Conservation (phyloP, 2,888 invertebrate genomes). For the Dorcus hopei region DNA sequence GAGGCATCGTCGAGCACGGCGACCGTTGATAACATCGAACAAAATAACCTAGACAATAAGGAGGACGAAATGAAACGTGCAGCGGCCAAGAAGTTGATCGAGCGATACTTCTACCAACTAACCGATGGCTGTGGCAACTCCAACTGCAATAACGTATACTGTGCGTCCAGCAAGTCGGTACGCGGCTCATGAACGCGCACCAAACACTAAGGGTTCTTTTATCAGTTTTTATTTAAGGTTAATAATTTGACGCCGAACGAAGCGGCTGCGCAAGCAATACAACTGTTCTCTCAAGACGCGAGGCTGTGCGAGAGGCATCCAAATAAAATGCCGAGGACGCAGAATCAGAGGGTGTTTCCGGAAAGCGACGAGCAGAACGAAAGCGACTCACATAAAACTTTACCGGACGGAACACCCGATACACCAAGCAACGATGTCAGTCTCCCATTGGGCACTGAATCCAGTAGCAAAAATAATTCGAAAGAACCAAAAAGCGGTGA, state of each 20-base stretch:
- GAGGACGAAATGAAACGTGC: slow-evolving; percentile 70
- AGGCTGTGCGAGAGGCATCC: slow-evolving; percentile 75
- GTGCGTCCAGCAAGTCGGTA: slow-evolving; percentile 88
- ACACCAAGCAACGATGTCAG: slow-evolving; percentile 37
- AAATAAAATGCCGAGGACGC: slow-evolving; percentile 69
- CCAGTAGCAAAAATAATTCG: slow-evolving; percentile 27
- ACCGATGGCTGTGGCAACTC: slow-evolving; percentile 89
- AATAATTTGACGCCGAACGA: slow-evolving; percentile 79
- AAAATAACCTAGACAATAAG: slow-evolving; percentile 38
- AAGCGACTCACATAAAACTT: slow-evolving; percentile 10
- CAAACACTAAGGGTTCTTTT: not conserved
- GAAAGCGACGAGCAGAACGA: not conserved
- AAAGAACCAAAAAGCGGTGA: slow-evolving; percentile 17
- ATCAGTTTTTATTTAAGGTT: slow-evolving; percentile 50
- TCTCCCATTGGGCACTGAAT: slow-evolving; percentile 31
- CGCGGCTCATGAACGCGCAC: slow-evolving; percentile 25
- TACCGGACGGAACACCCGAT: slow-evolving; percentile 14
- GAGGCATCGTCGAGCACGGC: slow-evolving; percentile 47
- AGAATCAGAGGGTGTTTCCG: slow-evolving; percentile 27
- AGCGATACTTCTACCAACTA: slow-evolving; percentile 89
- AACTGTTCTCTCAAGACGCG: slow-evolving; percentile 81
- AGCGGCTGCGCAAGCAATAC: slow-evolving; percentile 86
- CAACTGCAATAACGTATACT: slow-evolving; percentile 80
- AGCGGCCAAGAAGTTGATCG: slow-evolving; percentile 81
- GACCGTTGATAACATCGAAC: slow-evolving; percentile 31